phyloP scores from a whole-genome alignment of 2,113 vertebrate genomes.

The Nothocercus julius region DNA sequence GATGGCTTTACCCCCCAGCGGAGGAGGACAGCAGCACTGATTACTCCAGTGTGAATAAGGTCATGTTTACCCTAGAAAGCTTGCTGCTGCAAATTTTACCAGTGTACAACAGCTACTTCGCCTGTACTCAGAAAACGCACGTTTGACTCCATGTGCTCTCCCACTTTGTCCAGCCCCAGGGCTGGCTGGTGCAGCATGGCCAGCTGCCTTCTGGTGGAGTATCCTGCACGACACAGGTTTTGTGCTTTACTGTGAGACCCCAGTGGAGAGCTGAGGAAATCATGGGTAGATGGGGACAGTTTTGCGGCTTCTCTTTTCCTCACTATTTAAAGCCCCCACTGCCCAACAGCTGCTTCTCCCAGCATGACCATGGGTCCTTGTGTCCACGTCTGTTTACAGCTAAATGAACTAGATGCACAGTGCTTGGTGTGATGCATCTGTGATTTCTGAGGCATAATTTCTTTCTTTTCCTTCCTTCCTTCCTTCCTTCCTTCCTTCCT shows the following conservation, averaged over 20 bases:
- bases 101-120: neutral
- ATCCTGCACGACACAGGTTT: neutral
- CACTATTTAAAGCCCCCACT: neutral
- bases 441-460: neutral
- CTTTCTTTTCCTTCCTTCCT: neutral
- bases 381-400: neutral
- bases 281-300: neutral
- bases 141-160: neutral
- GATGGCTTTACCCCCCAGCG: neutral
- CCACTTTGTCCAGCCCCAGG: neutral
- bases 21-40: neutral
- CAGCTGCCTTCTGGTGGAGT: neutral
- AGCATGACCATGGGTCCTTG: rapidly evolving
- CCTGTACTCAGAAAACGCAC: neutral
- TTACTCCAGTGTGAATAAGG: neutral
- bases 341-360: neutral
- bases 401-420: neutral
- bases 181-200: neutral
- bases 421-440: neutral
- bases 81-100: neutral
- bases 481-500: neutral
- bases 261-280: neutral
- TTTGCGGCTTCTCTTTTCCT: neutral
- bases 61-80: neutral
- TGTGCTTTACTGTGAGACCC: neutral